Conservation (phyloP, 2,113 vertebrate species). For the Oryzias curvinotus region DNA sequence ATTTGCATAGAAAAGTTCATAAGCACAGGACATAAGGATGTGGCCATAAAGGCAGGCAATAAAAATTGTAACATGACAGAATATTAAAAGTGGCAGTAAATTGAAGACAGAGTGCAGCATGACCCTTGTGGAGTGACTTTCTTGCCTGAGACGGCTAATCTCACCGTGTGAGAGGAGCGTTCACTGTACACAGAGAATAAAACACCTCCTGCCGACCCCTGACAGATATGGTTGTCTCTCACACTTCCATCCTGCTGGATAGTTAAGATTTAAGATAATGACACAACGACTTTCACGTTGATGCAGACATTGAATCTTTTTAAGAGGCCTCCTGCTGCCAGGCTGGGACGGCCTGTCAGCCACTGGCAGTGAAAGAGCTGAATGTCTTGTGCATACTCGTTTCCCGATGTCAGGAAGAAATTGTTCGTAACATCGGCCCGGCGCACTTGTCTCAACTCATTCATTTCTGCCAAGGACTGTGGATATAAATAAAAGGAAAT, state of each 20-base stretch:
- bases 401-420: constrained; percentile 73
- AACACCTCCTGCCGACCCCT: constrained; percentile 61
- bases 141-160: constrained; percentile 61
- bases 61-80: constrained; percentile 80
- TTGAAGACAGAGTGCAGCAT: constrained; percentile 71
- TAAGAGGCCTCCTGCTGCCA: constrained; percentile 66
- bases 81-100: constrained; percentile 82
- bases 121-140: constrained; percentile 71
- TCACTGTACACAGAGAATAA: constrained; percentile 78
- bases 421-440: constrained; percentile 75
- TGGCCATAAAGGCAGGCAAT: constrained; percentile 74
- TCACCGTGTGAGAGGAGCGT: constrained; percentile 52
- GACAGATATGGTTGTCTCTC: constrained; percentile 75
- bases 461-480: constrained; percentile 83
- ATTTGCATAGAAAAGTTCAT: constrained; percentile 85
- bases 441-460: constrained; percentile 83
- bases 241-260: constrained; percentile 63
- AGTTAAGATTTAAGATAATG: constrained; percentile 81
- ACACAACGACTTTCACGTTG: constrained; percentile 74
- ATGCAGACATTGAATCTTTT: constrained; percentile 78
- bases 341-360: constrained; percentile 68
- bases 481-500: constrained; percentile 85
- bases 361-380: constrained; percentile 75
- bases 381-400: constrained; percentile 67
- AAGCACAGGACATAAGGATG: constrained; percentile 80